Evolutionary conservation across 53 echinoderm and acorn worm species (phyloP).

Genomic region (Luidia sarsii): DNA sequence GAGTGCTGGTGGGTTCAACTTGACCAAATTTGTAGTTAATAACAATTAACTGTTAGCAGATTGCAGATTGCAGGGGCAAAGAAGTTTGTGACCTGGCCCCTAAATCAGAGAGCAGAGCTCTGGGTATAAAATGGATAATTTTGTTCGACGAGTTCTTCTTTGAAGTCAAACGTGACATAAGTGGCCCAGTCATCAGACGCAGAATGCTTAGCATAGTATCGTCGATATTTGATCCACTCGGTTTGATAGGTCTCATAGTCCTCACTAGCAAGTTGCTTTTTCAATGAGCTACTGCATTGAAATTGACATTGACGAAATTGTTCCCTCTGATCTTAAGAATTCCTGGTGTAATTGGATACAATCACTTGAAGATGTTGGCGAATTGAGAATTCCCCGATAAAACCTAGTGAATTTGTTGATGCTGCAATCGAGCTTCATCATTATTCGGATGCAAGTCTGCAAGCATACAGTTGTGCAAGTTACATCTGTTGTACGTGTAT

Average conservation of each 20-base stretch:
- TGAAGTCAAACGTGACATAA: background rate
- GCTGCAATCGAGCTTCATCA: slow-evolving; percentile 28
- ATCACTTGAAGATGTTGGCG: background rate
- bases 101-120: too few species aligned
- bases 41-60: background rate
- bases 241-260: slow-evolving; percentile 5
- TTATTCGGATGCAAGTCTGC: slow-evolving; percentile 1
- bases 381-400: slow-evolving; percentile 29
- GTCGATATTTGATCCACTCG: slow-evolving; percentile 20
- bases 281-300: slow-evolving; percentile 19
- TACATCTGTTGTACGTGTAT: background rate
- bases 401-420: slow-evolving; percentile 27
- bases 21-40: slow-evolving; percentile 25
- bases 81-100: background rate
- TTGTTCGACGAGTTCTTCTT: too few species aligned
- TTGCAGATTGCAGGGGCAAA: background rate
- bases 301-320: slow-evolving; percentile 12
- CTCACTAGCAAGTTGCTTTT: background rate
- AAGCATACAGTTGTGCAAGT: slow-evolving; percentile 20
- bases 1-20: slow-evolving; percentile 15
- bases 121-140: too few species aligned
- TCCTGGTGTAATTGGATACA: slow-evolving; percentile 15
- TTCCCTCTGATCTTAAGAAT: background rate
- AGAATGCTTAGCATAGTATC: too few species aligned
- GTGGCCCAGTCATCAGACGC: background rate